Conservation (phyloP, 2,797 vertebrate species). For the Pipistrellus nathusii region DNA sequence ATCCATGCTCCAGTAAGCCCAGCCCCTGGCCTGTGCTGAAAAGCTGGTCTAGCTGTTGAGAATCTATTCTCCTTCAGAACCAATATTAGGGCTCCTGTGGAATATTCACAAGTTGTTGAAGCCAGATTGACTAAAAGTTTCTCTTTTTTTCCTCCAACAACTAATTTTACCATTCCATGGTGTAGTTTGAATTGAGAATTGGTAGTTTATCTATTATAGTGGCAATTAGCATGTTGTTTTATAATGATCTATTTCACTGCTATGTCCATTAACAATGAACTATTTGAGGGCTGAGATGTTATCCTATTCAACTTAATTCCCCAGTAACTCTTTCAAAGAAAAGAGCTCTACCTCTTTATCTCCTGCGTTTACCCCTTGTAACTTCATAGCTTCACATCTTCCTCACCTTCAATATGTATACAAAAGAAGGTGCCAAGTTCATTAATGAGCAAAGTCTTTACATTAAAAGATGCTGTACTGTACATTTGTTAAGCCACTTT, state of each 20-base stretch:
- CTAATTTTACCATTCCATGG: neutral
- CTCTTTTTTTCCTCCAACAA: neutral
- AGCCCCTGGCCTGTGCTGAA: neutral
- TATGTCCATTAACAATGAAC: neutral
- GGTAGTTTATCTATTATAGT: neutral
- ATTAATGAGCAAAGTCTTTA: neutral
- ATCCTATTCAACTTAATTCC: neutral
- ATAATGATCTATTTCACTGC: slow-evolving; percentile 7
- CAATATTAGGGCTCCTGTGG: neutral
- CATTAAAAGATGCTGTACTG: neutral
- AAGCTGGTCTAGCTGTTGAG: neutral
- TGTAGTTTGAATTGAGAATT: neutral
- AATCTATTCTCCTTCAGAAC: neutral
- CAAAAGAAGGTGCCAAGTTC: neutral
- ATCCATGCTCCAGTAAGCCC: too few species aligned
- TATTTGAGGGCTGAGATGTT: neutral
- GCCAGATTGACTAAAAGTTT: neutral
- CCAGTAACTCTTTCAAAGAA: neutral
- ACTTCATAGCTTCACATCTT: neutral
- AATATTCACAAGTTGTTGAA: neutral
- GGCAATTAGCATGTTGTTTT: neutral
- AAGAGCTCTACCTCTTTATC: neutral
- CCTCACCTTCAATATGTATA: neutral
- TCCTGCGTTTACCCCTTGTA: neutral
- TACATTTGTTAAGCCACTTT: neutral